Percentiles rank a stretch among this genome's conserved stretches.
Conservation (phyloP, 2,113 vertebrate species). For the Rousettus leschenaultii region DNA sequence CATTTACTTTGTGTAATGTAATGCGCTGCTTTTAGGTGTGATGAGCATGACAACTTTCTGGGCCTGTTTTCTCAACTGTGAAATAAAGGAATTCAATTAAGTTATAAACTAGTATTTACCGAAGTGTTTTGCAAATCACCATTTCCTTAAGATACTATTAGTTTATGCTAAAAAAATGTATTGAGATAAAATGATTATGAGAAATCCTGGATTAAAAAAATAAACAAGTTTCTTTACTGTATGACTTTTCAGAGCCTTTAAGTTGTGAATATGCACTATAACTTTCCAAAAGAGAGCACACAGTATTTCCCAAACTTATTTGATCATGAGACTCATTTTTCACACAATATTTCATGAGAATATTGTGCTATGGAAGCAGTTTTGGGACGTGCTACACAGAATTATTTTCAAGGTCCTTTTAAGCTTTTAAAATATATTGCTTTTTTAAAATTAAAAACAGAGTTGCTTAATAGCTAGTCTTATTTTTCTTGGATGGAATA, state of each 20-base stretch:
- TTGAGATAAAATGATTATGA: background rate
- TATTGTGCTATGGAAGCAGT: background rate
- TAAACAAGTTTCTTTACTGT: background rate
- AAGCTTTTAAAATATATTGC: background rate
- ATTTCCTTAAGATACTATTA: background rate
- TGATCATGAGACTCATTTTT: background rate
- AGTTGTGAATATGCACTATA: background rate
- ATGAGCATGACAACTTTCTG: background rate
- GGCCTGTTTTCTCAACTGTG: background rate
- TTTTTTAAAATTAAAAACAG: conserved; percentile 15
- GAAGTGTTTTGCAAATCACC: background rate
- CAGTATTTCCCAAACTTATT: background rate
- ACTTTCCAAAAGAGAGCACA: background rate
- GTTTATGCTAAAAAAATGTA: background rate
- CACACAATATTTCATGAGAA: background rate
- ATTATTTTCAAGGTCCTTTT: conserved; percentile 7
- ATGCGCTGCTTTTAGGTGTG: background rate
- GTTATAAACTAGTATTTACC: background rate
- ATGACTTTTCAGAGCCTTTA: conserved; percentile 19
- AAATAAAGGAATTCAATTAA: background rate
- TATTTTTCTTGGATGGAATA: conserved; percentile 42
- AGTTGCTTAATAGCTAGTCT: background rate
- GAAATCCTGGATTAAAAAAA: conserved; percentile 3
- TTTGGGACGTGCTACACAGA: conserved; percentile 26
- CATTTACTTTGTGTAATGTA: background rate